These are phyloP conservation scores for Bergia puertoricense DNA, from an alignment of 92 coral and sea anemone species.

Conservation along the genomic window DNA sequence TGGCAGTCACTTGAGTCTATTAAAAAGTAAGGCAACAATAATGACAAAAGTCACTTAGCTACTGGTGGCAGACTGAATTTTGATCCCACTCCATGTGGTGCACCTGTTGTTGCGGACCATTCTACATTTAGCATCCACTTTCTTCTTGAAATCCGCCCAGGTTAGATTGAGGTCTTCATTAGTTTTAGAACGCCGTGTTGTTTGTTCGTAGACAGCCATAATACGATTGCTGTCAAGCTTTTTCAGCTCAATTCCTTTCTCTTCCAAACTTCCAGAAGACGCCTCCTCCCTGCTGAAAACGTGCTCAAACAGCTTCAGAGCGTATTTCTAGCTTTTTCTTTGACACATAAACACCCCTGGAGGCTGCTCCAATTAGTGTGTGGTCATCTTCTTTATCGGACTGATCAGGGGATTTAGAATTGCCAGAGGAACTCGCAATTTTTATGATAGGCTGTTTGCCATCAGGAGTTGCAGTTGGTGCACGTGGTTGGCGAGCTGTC, in stretches of 20 bases:
- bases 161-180: background rate
- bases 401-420: background rate
- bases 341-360: constrained; percentile 47
- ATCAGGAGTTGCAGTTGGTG: too few species aligned
- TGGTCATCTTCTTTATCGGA: constrained; percentile 12
- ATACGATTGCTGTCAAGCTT: constrained; percentile 49
- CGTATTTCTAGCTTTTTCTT: constrained; percentile 30
- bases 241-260: constrained; percentile 37
- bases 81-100: background rate
- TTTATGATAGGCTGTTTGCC: background rate
- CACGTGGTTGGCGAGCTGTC: constrained; percentile 12
- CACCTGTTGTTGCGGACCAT: constrained; percentile 38
- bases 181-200: background rate
- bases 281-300: constrained; percentile 51
- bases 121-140: constrained; percentile 25
- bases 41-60: background rate
- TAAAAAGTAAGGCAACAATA: background rate
- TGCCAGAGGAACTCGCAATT: background rate
- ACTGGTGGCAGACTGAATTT: background rate
- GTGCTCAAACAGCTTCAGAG: constrained; percentile 51
- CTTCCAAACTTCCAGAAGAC: constrained; percentile 21
- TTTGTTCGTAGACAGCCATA: constrained; percentile 21
- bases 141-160: constrained; percentile 25
- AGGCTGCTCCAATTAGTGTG: constrained; percentile 31
- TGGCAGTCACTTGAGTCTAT: background rate